Conservation (phyloP, 92 coral and sea anemone species). For the Heteractis magnifica region DNA sequence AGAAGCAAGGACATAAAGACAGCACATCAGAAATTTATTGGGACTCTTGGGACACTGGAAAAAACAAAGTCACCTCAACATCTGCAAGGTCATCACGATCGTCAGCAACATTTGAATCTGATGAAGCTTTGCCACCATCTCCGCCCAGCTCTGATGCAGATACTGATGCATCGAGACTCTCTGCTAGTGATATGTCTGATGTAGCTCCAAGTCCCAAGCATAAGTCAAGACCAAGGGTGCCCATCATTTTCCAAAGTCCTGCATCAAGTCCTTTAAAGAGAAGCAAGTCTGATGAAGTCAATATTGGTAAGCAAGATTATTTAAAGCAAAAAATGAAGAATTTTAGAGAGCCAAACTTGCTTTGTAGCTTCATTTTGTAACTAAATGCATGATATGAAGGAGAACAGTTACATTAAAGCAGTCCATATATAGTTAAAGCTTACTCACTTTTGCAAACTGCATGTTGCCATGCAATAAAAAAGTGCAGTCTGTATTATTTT, state of each 20-base stretch:
- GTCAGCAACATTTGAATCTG: constrained; percentile 74
- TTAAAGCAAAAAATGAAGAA: too few relatives aligned
- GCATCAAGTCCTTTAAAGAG: constrained; percentile 62
- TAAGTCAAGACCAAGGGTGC: constrained; percentile 51
- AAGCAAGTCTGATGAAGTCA: constrained; percentile 85
- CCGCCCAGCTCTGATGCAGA: constrained; percentile 86
- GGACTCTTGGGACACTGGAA: constrained; percentile 84
- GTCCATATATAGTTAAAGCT: too few relatives aligned
- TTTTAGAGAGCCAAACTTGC: too few relatives aligned
- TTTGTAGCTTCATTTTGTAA: too few relatives aligned
- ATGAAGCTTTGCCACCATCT: constrained; percentile 63
- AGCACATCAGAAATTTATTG: constrained; percentile 83
- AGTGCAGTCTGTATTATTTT: too few relatives aligned
- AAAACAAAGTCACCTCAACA: constrained; percentile 47
- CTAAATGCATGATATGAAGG: too few relatives aligned
- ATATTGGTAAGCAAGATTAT: constrained; percentile 61
- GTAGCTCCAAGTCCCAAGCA: constrained; percentile 54
- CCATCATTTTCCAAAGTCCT: constrained; percentile 39
- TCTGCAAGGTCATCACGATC: constrained; percentile 88
- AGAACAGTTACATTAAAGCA: too few relatives aligned
- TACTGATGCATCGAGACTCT: constrained; percentile 71
- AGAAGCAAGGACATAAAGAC: constrained; percentile 90
- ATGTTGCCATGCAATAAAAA: too few relatives aligned
- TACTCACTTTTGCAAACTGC: too few relatives aligned
- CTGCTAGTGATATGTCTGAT: constrained; percentile 75